Evolutionary conservation across 2,888 invertebrate species (phyloP), one percentile per base, ranked within the genome.

Genomic region (Pammene aurita): DNA sequence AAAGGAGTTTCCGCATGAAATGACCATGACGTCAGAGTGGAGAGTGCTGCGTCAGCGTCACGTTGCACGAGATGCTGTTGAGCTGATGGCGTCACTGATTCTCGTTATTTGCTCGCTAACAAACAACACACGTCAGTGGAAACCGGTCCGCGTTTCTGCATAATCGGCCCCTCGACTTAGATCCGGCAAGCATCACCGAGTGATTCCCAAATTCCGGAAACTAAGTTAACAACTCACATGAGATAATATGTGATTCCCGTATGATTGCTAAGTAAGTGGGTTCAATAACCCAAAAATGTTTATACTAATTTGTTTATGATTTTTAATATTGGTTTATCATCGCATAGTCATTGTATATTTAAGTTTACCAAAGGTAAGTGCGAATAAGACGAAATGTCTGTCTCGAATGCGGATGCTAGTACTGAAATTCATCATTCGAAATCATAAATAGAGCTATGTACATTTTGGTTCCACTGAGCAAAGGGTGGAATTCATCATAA

Each of bases 61-160:
- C n/a, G 26, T 41, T 41, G n/a, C n/a, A 38, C n/a, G 57, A 52
- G 44, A 44, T 41, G 60, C 41, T 58, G n/a, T n/a, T n/a, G n/a
- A n/a, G n/a, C n/a, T n/a, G n/a, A n/a, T n/a, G 18, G 44, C 68
- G 63, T 68, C 68, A 64, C 54, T 14, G 57, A 38, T 58, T 66
- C 58, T 44, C 26, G 56, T 41, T 62, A 62, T 64, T 68, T 54
- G n/a, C 18, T 66, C 57, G 63, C 63, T 64, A 64, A 44, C 44
- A 58, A 64, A 44, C 44, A 58, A 58, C 58, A 16, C 50, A 35
- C 58, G 68, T 58, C 67, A 67, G 48, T 18, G 14, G 63, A 14
- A 63, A 68, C 63, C 68, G 68, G 63, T 68, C 35, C n/a, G 10
- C 41, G 57, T n/a, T 63, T 63, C 63, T 63, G 62, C 52, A 68